Base-by-base conservation (phyloP, 2,888 invertebrate species). In the Ochlodes sylvanus region DNA sequence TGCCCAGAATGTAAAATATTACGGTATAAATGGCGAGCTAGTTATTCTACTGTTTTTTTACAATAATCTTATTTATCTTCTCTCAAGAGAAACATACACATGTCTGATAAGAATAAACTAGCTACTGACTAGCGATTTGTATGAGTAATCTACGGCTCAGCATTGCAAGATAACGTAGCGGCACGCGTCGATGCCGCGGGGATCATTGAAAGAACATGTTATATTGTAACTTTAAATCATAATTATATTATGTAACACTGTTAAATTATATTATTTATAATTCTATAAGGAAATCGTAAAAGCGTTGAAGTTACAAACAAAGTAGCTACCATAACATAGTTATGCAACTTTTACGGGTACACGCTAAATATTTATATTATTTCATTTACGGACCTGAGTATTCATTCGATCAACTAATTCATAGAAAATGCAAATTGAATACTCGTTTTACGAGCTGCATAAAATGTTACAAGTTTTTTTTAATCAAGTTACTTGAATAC, bases 41-140 rank as follows among this genome's bases (percentile, higher is more conserved):
- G 9, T 10, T 9, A 10, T 38, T 38, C 7, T 38, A 38, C 38
- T 38, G 38, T 38, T 38, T 38, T n/a, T 10, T 38, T 10, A 38
- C 5, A 7, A 9, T 38, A 38, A 42, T 41, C 19, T 41, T 58
- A 9, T 17, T 38, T 27, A 6, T 44, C n/a, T 21, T n/a, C 42
- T 58, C n/a, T 42, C 32, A 27, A 44, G 14, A 60, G 44, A 17
- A 14, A 14, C n/a, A 17, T 34, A 17, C 55, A 63, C 63, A 55
- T 63, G 63, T 44, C 34, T 63, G 63, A 63, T 63, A 63, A 44
- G 44, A 55, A 38, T 14, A 12, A 63, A 56, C 32, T 34, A 55
- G 63, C 32, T 55, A 32, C n/a, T n/a, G n/a, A 27, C 41, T 10
- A 7, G 54, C 19, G 27, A 63, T 38, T 63, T 42, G 55, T 17